Conservation (phyloP, 2,797 vertebrate genomes). For the Onychomys leucogaster region DNA sequence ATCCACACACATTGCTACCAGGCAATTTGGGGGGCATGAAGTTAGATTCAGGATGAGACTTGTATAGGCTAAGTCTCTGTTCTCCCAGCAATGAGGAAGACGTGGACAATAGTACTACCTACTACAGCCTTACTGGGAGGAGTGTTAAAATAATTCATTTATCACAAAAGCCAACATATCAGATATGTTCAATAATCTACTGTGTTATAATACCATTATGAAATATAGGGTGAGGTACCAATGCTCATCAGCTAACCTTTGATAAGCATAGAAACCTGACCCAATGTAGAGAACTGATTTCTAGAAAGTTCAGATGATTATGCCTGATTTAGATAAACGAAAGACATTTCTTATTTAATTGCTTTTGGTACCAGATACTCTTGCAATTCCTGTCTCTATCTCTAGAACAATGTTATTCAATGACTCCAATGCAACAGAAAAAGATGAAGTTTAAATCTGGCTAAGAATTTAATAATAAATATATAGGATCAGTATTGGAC, state of each 20-base stretch:
- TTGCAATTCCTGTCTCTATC: not conserved
- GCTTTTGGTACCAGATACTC: not conserved
- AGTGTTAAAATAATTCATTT: not conserved
- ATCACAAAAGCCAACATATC: not conserved
- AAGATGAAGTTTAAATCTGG: not conserved
- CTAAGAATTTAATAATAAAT: not conserved
- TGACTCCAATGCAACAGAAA: not conserved
- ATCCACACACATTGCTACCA: not conserved
- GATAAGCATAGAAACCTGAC: constrained; percentile 42
- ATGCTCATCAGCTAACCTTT: not conserved
- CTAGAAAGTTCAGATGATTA: constrained; percentile 56
- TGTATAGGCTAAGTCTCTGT: not conserved
- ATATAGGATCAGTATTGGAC: not conserved
- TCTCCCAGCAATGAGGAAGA: not conserved
- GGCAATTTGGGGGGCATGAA: not conserved
- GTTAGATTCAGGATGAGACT: constrained; percentile 36
- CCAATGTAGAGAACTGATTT: constrained; percentile 44
- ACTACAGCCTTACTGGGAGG: not conserved
- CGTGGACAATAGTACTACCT: not conserved
- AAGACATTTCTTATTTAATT: constrained; percentile 30
- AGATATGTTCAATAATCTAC: not conserved
- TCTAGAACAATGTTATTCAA: not conserved
- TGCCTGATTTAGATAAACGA: constrained; percentile 50
- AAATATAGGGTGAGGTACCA: not conserved
- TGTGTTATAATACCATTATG: not conserved